Conservation (phyloP, 2,113 vertebrate species). For the Siniperca chuatsi region DNA sequence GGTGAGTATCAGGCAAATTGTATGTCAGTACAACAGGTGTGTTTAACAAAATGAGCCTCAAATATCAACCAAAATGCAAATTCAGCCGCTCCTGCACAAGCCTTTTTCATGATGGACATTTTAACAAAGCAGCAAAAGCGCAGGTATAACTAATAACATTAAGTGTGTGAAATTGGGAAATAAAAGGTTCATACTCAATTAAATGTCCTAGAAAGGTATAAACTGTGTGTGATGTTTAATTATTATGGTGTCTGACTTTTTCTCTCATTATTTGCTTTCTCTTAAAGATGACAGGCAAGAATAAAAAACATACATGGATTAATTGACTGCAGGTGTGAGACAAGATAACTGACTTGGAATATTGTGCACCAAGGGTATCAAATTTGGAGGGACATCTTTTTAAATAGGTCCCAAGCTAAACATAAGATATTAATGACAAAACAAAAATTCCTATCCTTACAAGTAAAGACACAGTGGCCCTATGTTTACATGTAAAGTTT, state of each 20-base stretch:
- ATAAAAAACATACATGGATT: neutral
- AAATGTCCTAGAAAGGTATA: neutral
- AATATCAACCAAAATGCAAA: conserved; percentile 75
- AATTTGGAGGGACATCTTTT: neutral
- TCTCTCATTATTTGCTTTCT: neutral
- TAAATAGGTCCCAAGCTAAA: neutral
- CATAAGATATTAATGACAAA: neutral
- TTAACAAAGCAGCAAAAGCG: neutral
- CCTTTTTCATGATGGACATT: neutral
- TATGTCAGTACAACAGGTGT: conserved; percentile 44
- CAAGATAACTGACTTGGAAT: neutral
- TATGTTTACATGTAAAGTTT: neutral
- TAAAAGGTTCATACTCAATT: neutral
- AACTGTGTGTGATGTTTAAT: neutral
- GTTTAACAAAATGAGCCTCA: conserved; percentile 58
- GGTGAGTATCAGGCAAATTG: conserved; percentile 70
- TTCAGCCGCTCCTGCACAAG: conserved; percentile 7
- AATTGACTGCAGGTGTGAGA: neutral
- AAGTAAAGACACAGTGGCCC: neutral
- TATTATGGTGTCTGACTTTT: neutral
- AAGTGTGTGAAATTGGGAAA: neutral
- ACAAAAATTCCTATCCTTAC: neutral
- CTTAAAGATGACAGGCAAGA: neutral
- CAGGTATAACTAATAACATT: neutral
- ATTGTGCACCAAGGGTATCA: neutral